A percentile compares a stretch with the other conserved stretches of the same genome.
phyloP scores from a whole-genome alignment of 2,113 vertebrate species.

The Lagopus muta region DNA sequence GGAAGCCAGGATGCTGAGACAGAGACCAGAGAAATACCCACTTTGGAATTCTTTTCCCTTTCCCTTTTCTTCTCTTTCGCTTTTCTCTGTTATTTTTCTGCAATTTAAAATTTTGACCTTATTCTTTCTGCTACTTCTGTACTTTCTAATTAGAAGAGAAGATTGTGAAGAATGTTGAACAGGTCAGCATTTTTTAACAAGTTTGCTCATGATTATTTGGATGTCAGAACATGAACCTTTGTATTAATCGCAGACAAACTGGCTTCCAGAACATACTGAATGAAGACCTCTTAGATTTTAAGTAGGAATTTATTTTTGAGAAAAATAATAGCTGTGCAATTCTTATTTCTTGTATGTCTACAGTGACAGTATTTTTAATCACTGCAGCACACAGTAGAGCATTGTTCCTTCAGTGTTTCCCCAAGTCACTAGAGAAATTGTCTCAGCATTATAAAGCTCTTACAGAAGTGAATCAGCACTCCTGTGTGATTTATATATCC shows the following conservation, averaged over 20 bases:
- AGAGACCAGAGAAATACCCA: not conserved
- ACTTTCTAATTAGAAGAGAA: not conserved
- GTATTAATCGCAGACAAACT: not conserved
- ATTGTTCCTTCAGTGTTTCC: not conserved
- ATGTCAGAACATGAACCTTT: not conserved
- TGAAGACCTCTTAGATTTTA: not conserved
- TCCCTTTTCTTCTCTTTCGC: not conserved
- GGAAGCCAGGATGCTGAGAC: not conserved
- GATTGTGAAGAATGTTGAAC: not conserved
- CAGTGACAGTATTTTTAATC: not conserved
- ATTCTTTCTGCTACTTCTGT: not conserved
- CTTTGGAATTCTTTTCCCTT: not conserved
- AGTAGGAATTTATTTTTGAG: not conserved
- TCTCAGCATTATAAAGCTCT: not conserved
- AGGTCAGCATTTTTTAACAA: not conserved
- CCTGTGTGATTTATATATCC: not conserved
- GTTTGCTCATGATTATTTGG: not conserved
- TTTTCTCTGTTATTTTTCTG: not conserved
- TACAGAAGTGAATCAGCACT: not conserved
- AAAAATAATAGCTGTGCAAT: not conserved
- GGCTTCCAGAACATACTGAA: not conserved
- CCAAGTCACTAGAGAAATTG: not conserved
- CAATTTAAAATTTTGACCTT: not conserved
- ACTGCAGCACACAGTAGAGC: not conserved
- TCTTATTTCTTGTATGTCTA: not conserved